Conservation (phyloP, 1,140 invertebrate species). For the Cotesia chilonis region DNA sequence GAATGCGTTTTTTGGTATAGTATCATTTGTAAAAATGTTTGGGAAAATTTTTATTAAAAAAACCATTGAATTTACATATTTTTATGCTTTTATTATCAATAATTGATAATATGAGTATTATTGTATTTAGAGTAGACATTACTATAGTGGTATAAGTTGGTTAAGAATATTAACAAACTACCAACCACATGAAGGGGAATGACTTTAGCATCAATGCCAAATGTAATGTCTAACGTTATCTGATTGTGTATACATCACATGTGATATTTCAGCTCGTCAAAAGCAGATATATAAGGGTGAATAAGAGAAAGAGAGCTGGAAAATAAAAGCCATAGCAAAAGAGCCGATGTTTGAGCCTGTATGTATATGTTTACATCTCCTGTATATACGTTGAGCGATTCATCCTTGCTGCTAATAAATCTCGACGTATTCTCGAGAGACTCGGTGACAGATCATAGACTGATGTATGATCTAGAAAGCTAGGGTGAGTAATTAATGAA, state of each 20-base stretch:
- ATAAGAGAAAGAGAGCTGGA: constrained; percentile 18
- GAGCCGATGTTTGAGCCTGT: neutral
- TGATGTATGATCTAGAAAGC: constrained; percentile 11
- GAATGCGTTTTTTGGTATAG: too few relatives aligned
- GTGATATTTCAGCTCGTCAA: constrained; percentile 10
- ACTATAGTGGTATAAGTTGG: neutral
- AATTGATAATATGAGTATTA: too few relatives aligned
- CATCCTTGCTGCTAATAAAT: constrained; percentile 22
- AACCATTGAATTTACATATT: too few relatives aligned
- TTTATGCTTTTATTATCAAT: too few relatives aligned
- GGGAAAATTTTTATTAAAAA: neutral
- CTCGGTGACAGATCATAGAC: constrained; percentile 18
- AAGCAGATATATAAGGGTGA: neutral
- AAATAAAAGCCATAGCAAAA: constrained; percentile 11
- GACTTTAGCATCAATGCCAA: constrained; percentile 1
- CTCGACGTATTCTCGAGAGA: constrained; percentile 7
- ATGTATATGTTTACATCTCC: neutral
- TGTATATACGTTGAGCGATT: constrained; percentile 13
- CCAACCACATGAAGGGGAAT: neutral
- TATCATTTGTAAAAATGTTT: too few relatives aligned
- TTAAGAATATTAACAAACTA: constrained; percentile 2
- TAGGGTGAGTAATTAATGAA: neutral
- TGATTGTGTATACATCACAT: constrained; percentile 12
- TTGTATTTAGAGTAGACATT: neutral
- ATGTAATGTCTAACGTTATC: constrained; percentile 17